phyloP scores from a whole-genome alignment of 2,797 vertebrate species.

The Arrhamphus sclerolepis region DNA sequence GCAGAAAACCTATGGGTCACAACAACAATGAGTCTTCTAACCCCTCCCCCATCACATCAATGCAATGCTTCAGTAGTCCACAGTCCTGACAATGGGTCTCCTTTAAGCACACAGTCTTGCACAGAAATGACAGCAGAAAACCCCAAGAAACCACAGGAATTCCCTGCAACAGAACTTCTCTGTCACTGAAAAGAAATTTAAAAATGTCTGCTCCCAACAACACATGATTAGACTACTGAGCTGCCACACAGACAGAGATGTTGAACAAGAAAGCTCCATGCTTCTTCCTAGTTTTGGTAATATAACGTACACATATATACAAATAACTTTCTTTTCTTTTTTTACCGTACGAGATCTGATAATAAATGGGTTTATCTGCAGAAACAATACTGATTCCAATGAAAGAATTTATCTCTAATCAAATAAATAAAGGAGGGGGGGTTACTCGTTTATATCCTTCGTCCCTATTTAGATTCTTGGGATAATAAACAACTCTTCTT shows the following conservation, averaged over 20 bases:
- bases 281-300: background rate
- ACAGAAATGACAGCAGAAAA: constrained; percentile 38
- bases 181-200: constrained; percentile 11
- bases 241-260: background rate
- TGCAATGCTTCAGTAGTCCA: constrained; percentile 39
- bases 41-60: constrained; percentile 69
- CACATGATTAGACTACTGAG: constrained; percentile 1
- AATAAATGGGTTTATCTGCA: background rate
- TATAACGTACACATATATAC: background rate
- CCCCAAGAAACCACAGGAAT: constrained; percentile 48
- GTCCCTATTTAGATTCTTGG: background rate
- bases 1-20: constrained; percentile 38
- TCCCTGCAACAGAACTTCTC: constrained; percentile 14
- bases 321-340: background rate
- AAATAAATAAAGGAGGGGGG: too few species aligned
- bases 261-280: background rate
- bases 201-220: constrained; percentile 22
- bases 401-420: background rate
- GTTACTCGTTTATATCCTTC: background rate
- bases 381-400: background rate
- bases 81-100: constrained; percentile 64
- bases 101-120: constrained; percentile 17
- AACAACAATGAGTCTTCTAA: constrained; percentile 53
- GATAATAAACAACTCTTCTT: too few species aligned
- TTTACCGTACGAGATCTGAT: too few species aligned